Base-by-base conservation (phyloP, 2,797 vertebrate genomes). In the Hippocampus kuda region DNA sequence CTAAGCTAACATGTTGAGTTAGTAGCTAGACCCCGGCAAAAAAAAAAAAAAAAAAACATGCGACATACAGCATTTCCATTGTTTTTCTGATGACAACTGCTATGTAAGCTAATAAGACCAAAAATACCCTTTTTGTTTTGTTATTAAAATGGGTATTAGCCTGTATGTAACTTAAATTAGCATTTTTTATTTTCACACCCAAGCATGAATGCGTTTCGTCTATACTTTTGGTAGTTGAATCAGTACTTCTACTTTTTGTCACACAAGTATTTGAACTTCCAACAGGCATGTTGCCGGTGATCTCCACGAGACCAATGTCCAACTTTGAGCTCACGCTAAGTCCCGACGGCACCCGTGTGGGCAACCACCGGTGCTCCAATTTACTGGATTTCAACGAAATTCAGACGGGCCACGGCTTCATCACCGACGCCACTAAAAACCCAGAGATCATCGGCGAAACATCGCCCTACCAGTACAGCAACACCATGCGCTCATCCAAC, bases 311-410 rank as follows among this genome's bases (percentile, higher is more conserved):
- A 72, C 89, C 92, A 4, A 78, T 94, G 70, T 92, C 93, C 63
- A 94, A 92, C 86, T 94, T 94, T 27, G 91, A 94, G 87, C 89
- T 94, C 65, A 93, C 88, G 0, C 90, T 94, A 66, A 94, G 93
- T 74, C 91, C 91, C 0, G 91, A 94, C 2, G 90, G 92, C 68
- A 92, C 93, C 13, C 84, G 89, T 0, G 90, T 93, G 59, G 93
- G 91, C 27, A 94, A 93, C 85, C 93, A 94, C 78, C 93, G 91
- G 73, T 94, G 93, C 80, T 94, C 93, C 81, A 95, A 92, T 81
- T 83, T 95, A 56, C 83, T 94, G 72, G 93, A 94, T 81, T 93
- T 92, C 72, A 93, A 92, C 15, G 92, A 95, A 85, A 90, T 94
- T 78, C 91, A 90, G 72, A 94, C 92, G 0, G 90, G 90, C 66